phyloP scores from a whole-genome alignment of 2,113 vertebrate species.

The Nerophis lumbriciformis region DNA sequence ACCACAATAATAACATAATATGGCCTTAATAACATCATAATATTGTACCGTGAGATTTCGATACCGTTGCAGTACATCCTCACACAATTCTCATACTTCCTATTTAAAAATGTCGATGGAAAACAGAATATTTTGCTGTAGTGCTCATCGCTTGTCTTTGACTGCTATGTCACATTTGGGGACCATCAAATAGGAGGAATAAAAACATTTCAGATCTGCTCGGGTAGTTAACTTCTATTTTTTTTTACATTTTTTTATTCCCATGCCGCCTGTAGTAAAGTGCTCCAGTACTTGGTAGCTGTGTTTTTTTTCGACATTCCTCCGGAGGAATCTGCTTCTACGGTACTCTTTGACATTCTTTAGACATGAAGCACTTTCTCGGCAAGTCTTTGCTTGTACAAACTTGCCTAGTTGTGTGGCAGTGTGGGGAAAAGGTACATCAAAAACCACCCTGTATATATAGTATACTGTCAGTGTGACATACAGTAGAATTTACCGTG shows the following conservation, averaged over 20 bases:
- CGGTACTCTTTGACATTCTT: constrained; percentile 54
- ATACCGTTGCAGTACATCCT: too few species aligned
- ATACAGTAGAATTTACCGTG: neutral
- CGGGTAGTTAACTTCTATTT: neutral
- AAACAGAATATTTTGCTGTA: too few species aligned
- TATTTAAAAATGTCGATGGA: too few species aligned
- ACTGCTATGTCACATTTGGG: neutral
- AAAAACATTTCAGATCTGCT: neutral
- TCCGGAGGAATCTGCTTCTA: constrained; percentile 10
- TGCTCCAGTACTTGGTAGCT: neutral
- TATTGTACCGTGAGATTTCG: too few species aligned
- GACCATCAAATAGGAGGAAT: neutral
- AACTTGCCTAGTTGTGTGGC: constrained; percentile 29
- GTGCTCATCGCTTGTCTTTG: neutral
- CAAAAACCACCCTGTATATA: neutral
- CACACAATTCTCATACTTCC: too few species aligned
- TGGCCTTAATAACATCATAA: too few species aligned
- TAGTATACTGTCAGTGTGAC: neutral
- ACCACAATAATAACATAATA: too few species aligned
- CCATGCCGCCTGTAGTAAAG: neutral
- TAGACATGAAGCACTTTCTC: constrained; percentile 39
- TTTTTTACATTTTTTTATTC: neutral
- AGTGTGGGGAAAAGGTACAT: constrained; percentile 10
- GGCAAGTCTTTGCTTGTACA: constrained; percentile 33
- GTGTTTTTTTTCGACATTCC: constrained; percentile 11